Evolutionary conservation across 1,140 invertebrate species (phyloP), one percentile per base, ranked within the genome.

Genomic region (Drosophila littoralis): DNA sequence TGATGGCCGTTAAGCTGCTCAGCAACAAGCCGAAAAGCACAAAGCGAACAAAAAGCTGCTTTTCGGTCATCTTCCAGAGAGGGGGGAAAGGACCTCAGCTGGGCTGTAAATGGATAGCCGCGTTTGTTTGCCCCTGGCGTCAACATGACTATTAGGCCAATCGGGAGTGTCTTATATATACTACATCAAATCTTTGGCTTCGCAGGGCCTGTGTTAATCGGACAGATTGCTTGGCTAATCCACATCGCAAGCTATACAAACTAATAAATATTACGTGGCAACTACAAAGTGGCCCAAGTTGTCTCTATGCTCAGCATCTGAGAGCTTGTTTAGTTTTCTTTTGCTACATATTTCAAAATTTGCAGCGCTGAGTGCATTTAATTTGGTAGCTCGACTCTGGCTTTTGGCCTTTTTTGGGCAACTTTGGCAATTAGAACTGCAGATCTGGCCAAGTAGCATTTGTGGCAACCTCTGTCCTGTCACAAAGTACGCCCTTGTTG

Each of bases 381-480:
- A 86, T 82, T 79, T 85, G 59, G 57, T 46, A 61, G 43, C 67
- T 13, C 65, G 15, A 32, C 64, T 58, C 59, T 38, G 51, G 5
- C 46, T 50, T 33, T 54, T 48, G 51, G 50, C 59, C 77, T 69
- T 69, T 69, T 69, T 75, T 43, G 72, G 13, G 36, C 45, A 88
- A 88, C 76, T 88, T 88, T 88, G 67, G 83, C 80, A 88, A 88
- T 88, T 88, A 88, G 69, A 70, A 71, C 72, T 83, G 69, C 72
- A 75, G 55, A 55, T 77, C 75, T 81, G 78, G 74, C 57, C 65
- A 67, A 79, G 81, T 79, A 72, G 60, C 40, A 48, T 57, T 71
- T 57, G 54, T 59, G 70, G 70, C 54, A 73, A 40, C 46, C 54
- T 57, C 52, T 43, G 52, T 58, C 43, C 61, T 78, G 64, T 77